Evolutionary conservation across 1,140 invertebrate genomes (phyloP).

Genomic region (Teleopsis dalmanni): DNA sequence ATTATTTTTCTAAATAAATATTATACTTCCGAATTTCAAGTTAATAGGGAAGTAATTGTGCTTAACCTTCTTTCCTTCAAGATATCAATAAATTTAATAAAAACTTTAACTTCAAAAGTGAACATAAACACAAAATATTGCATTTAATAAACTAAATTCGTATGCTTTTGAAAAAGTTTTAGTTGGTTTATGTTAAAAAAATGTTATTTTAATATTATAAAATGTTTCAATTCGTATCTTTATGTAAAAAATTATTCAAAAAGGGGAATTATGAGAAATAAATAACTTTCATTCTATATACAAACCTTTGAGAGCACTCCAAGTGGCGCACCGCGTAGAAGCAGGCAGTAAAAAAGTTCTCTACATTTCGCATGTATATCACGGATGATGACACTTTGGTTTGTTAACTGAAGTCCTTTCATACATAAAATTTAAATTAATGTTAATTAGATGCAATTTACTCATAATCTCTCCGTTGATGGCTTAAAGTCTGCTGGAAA

Average conservation of each 20-base stretch:
- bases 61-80: too few species aligned
- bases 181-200: neutral
- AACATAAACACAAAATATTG: neutral
- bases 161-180: neutral
- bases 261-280: neutral
- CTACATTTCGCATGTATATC: constrained; percentile 74
- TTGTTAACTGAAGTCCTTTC: constrained; percentile 49
- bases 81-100: too few species aligned
- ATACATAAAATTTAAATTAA: constrained; percentile 5
- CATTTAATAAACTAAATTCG: neutral
- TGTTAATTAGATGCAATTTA: constrained; percentile 11
- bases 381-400: constrained; percentile 55
- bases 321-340: constrained; percentile 62
- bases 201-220: neutral
- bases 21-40: too few species aligned
- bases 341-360: constrained; percentile 60
- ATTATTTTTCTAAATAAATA: too few species aligned
- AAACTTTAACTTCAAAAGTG: neutral
- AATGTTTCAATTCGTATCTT: neutral
- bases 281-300: neutral
- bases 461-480: neutral
- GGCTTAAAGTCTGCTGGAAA: too few species aligned
- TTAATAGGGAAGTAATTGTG: too few species aligned
- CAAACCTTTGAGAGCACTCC: constrained; percentile 63
- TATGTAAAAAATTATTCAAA: neutral